Evolutionary conservation across 2,888 invertebrate species (phyloP).

Genomic region (Rhopalosiphum nymphaeae): DNA sequence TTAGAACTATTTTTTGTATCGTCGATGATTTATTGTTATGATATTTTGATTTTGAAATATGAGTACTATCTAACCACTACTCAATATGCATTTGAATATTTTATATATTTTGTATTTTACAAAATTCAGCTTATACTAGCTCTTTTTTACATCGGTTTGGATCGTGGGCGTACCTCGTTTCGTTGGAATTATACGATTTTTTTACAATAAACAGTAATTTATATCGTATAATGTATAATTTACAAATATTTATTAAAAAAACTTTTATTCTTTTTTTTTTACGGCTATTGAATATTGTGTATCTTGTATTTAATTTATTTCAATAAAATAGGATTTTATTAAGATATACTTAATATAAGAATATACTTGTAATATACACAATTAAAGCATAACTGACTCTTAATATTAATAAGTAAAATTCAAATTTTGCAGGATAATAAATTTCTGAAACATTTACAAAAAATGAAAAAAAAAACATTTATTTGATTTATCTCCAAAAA

Average conservation of each 20-base stretch:
- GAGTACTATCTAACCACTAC: neutral
- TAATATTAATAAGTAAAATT: neutral
- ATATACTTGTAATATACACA: neutral
- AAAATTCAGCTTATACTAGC: neutral
- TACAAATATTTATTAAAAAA: neutral
- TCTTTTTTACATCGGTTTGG: neutral
- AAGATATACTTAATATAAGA: neutral
- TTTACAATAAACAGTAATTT: neutral
- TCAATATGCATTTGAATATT: neutral
- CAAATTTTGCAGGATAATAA: neutral
- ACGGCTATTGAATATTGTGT: neutral
- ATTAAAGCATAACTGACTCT: neutral
- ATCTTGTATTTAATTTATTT: neutral
- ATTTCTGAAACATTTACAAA: neutral
- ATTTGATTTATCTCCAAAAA: neutral
- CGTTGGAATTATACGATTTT: neutral
- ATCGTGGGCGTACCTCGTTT: neutral
- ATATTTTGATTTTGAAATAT: neutral
- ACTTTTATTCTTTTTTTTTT: neutral
- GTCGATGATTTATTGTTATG: neutral
- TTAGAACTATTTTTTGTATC: neutral
- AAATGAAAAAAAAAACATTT: too few species aligned
- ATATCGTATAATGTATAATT: neutral
- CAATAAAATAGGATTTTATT: neutral
- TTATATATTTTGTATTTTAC: neutral